Conservation (phyloP, 2,113 vertebrate species). For the Lophotis ruficrista region DNA sequence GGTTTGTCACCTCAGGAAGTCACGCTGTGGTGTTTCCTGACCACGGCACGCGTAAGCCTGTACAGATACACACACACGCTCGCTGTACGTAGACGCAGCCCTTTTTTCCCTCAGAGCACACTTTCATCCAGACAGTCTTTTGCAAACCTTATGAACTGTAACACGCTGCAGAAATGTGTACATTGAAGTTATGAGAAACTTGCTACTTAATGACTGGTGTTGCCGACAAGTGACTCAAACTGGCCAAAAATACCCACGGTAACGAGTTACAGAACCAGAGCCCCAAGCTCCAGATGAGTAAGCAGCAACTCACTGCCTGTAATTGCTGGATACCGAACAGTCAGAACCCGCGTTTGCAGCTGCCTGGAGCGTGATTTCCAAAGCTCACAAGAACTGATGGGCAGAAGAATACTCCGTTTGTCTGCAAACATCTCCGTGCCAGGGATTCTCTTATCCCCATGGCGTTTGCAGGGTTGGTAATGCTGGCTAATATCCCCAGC, state of each 20-base stretch:
- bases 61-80: accelerated
- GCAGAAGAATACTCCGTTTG: neutral
- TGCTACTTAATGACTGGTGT: neutral
- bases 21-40: accelerated
- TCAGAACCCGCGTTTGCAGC: neutral
- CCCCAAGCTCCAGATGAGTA: neutral
- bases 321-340: neutral
- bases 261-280: neutral
- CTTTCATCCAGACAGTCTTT: neutral
- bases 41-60: neutral
- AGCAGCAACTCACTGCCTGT: neutral
- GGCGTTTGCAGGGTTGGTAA: neutral
- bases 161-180: neutral
- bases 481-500: neutral
- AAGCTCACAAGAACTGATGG: neutral
- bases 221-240: neutral
- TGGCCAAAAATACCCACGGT: neutral
- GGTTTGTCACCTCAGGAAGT: neutral
- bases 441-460: neutral
- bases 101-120: accelerated
- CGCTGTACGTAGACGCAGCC: accelerated
- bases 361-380: neutral
- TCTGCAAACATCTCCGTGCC: neutral
- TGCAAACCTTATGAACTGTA: neutral
- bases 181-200: neutral